Evolutionary conservation across 2,797 vertebrate species (phyloP).

Genomic region (Aeoliscus strigatus): DNA sequence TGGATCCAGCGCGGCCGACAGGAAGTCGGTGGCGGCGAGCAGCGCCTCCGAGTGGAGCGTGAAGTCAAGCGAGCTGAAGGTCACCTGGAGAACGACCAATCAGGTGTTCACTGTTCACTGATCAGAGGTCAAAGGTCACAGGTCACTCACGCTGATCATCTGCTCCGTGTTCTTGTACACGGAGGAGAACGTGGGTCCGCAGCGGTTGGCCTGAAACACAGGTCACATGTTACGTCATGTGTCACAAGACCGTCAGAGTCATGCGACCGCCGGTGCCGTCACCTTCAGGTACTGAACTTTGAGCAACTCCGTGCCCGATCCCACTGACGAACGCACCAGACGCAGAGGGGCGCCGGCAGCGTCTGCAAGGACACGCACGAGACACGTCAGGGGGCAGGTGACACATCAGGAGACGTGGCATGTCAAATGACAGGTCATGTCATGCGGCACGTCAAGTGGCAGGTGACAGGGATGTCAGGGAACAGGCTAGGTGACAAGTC

Average conservation of each 20-base stretch:
- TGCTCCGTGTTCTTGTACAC: constrained; percentile 82
- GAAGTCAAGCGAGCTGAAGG: constrained; percentile 85
- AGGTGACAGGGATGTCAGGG: too few species aligned
- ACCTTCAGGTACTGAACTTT: constrained; percentile 92
- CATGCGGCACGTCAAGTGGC: too few species aligned
- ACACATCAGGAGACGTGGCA: too few species aligned
- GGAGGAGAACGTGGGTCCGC: constrained; percentile 81
- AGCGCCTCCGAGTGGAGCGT: constrained; percentile 91
- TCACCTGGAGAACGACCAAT: constrained; percentile 74
- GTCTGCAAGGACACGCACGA: constrained; percentile 63
- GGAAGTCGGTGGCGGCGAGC: constrained; percentile 85
- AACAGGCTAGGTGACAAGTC: background rate
- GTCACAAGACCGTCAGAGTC: too few species aligned
- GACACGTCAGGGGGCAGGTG: background rate
- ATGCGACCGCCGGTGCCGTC: background rate
- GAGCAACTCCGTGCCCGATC: constrained; percentile 81
- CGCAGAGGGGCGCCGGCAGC: constrained; percentile 76
- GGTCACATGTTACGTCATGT: too few species aligned
- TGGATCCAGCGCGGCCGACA: constrained; percentile 70
- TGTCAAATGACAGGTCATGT: too few species aligned
- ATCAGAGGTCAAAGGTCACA: too few species aligned
- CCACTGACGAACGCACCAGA: constrained; percentile 82
- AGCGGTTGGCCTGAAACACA: constrained; percentile 84
- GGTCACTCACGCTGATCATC: constrained; percentile 79
- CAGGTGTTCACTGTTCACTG: too few species aligned